phyloP scores from a whole-genome alignment of 2,888 invertebrate genomes.

The Diachrysia chrysitis region DNA sequence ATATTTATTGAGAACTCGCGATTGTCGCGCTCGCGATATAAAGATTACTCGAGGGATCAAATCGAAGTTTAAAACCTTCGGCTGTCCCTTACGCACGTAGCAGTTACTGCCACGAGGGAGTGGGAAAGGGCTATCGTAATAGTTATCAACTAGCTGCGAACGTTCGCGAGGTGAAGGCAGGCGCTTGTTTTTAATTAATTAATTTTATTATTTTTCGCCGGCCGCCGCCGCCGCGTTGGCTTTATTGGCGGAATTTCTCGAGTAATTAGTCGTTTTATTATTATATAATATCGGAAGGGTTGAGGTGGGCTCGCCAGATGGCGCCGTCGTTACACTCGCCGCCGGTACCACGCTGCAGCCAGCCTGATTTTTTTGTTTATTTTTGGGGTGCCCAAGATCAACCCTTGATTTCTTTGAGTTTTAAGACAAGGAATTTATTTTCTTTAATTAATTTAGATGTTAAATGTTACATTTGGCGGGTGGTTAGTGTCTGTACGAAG shows the following conservation, averaged over 20 bases:
- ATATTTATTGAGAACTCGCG: slow-evolving; percentile 77
- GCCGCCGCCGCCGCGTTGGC: slow-evolving; percentile 79
- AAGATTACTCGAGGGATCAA: slow-evolving; percentile 45
- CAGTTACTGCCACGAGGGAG: slow-evolving; percentile 9
- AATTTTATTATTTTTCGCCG: slow-evolving; percentile 87
- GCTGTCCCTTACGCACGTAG: slow-evolving; percentile 23
- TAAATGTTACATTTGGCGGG: slow-evolving; percentile 25
- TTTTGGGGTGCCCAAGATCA: slow-evolving; percentile 52
- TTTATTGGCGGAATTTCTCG: slow-evolving; percentile 86
- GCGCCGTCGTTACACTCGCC: slow-evolving; percentile 51
- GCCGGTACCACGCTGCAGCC: slow-evolving; percentile 31
- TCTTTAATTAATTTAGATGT: slow-evolving; percentile 57
- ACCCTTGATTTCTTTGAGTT: slow-evolving; percentile 48
- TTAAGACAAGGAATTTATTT: slow-evolving; percentile 49
- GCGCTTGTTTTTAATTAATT: slow-evolving; percentile 88
- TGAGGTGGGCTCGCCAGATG: slow-evolving; percentile 78
- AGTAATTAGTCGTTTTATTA: slow-evolving; percentile 89
- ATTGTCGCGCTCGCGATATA: slow-evolving; percentile 63
- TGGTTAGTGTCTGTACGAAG: slow-evolving; percentile 20
- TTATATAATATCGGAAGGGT: slow-evolving; percentile 88
- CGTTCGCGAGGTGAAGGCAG: slow-evolving; percentile 53
- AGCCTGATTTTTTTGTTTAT: slow-evolving; percentile 54
- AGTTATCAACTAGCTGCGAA: slow-evolving; percentile 48
- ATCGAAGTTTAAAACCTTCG: slow-evolving; percentile 36
- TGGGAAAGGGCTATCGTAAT: slow-evolving; percentile 26